Percentiles rank a stretch among this genome's conserved stretches.
These are phyloP conservation scores for Drosophila arawakana DNA, from an alignment of 1,140 invertebrate species.

Conservation along the genomic window DNA sequence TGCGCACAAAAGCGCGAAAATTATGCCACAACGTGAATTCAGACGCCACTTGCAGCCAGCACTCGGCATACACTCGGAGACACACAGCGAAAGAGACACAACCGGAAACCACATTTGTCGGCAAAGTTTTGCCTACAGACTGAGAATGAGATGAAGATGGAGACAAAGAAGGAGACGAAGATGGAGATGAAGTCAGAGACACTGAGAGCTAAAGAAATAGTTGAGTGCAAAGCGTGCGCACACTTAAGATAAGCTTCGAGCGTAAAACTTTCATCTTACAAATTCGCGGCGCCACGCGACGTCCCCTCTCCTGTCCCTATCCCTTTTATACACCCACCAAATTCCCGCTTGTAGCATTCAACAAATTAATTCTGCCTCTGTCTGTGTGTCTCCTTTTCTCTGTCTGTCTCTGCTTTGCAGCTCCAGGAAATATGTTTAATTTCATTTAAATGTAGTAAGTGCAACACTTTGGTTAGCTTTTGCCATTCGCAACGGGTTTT, in stretches of 20 bases:
- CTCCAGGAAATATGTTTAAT: conserved; percentile 81
- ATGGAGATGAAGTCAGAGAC: neutral
- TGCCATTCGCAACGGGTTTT: conserved; percentile 8
- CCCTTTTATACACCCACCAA: neutral
- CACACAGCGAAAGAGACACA: conserved; percentile 21
- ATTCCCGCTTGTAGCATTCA: conserved; percentile 56
- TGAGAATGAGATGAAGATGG: neutral
- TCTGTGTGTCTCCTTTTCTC: conserved; percentile 13
- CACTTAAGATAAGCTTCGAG: conserved; percentile 80
- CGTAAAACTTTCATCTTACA: conserved; percentile 80
- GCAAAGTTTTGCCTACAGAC: conserved; percentile 75
- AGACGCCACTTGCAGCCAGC: conserved; percentile 75
- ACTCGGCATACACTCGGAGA: conserved; percentile 9
- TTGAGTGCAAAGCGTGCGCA: conserved; percentile 80
- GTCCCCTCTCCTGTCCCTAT: neutral
- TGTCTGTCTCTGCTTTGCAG: conserved; percentile 43
- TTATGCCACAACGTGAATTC: conserved; percentile 75
- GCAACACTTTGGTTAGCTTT: conserved; percentile 79
- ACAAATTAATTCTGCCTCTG: conserved; percentile 76
- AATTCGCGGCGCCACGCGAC: conserved; percentile 45
- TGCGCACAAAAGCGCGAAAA: conserved; percentile 81
- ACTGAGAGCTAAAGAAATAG: conserved; percentile 55
- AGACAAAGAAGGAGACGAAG: conserved; percentile 12
- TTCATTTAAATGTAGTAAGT: conserved; percentile 81
- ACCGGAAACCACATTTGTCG: conserved; percentile 79